Percentiles rank a stretch among this genome's conserved stretches.
phyloP scores from a whole-genome alignment of 1,140 invertebrate genomes.

The Platyura marginata region DNA sequence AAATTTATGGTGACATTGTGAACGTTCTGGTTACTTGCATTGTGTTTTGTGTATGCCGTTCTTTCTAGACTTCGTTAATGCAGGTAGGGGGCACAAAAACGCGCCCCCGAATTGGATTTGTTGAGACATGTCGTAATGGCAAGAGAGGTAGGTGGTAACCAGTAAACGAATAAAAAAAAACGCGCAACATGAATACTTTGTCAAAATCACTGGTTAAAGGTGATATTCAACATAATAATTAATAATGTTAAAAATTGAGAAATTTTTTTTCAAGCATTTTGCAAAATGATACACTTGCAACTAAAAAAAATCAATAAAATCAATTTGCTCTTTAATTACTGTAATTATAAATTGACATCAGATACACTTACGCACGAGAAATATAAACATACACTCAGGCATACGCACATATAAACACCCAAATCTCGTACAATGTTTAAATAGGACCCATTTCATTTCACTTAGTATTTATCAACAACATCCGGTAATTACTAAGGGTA shows the following conservation, averaged over 20 bases:
- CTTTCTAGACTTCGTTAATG: constrained; percentile 3
- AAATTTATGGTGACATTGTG: background rate
- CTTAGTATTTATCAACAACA: no score
- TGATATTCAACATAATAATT: background rate
- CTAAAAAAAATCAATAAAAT: no score
- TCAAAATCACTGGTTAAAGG: no score
- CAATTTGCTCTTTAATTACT: no score
- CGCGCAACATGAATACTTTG: background rate
- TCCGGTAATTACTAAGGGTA: no score
- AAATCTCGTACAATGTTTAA: no score
- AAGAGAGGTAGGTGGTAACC: constrained; percentile 29
- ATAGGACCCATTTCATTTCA: no score
- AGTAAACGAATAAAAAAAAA: background rate
- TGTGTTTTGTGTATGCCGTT: background rate
- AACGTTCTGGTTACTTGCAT: background rate
- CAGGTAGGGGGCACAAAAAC: constrained; percentile 13
- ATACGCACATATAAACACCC: no score
- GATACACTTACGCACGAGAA: no score
- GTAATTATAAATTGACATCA: no score
- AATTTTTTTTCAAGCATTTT: background rate
- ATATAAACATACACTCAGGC: no score
- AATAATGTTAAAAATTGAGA: background rate
- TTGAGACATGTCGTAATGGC: constrained; percentile 37
- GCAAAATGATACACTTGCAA: background rate
- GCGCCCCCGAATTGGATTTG: constrained; percentile 20